These are phyloP conservation scores for Tamias sibiricus DNA, from an alignment of 2,113 vertebrate species.

Conservation along the genomic window DNA sequence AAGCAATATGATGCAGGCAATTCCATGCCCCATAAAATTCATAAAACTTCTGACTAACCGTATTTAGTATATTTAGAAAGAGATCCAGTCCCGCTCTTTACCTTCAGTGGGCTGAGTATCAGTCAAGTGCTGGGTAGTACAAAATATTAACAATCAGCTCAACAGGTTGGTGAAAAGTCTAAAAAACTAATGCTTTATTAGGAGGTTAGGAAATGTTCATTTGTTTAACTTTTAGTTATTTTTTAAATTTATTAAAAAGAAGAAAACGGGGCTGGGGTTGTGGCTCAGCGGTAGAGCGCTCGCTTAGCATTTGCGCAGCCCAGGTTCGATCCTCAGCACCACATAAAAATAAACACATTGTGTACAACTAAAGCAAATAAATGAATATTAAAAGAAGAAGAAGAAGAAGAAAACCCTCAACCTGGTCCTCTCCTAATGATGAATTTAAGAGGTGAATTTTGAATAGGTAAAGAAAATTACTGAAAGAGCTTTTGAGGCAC, in stretches of 20 bases:
- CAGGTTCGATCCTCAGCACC: too few species aligned
- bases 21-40: background rate
- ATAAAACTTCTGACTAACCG: background rate
- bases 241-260: background rate
- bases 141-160: background rate
- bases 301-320: too few species aligned
- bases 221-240: background rate
- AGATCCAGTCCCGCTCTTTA: background rate
- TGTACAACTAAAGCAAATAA: too few species aligned
- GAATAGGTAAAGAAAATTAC: background rate
- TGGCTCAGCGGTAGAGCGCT: too few species aligned
- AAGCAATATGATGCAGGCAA: background rate
- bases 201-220: constrained; percentile 14
- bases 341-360: too few species aligned
- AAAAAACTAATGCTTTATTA: background rate
- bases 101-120: background rate
- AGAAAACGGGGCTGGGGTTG: too few species aligned
- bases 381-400: too few species aligned
- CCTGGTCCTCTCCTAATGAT: background rate
- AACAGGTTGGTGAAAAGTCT: background rate
- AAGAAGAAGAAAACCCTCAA: background rate
- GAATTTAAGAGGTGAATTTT: background rate
- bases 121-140: background rate
- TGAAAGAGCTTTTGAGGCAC: background rate
- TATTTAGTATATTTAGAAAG: background rate